A percentile compares a stretch with the other conserved stretches of the same genome.
These are phyloP conservation scores for Timandra comae DNA, from an alignment of 2,888 invertebrate species.

Conservation along the genomic window DNA sequence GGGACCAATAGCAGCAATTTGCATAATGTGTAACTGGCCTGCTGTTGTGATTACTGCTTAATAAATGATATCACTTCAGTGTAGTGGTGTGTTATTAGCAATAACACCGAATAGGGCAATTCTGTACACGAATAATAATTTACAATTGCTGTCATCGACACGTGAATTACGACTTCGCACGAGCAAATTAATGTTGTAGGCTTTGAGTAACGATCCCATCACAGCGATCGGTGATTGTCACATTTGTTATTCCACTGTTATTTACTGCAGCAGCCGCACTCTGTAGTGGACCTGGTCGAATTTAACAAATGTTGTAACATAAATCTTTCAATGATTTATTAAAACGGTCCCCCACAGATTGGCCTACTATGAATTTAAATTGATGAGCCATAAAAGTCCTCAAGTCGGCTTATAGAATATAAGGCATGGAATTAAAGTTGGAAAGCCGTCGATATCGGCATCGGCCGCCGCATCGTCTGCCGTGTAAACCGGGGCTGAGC, in stretches of 20 bases:
- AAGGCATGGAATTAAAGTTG: constrained; percentile 24
- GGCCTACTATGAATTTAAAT: constrained; percentile 20
- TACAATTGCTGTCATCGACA: constrained; percentile 17
- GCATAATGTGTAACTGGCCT: no score
- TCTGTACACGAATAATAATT: constrained; percentile 10
- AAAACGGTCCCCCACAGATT: not conserved
- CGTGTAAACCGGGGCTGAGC: constrained; percentile 44
- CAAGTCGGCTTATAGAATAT: constrained; percentile 14
- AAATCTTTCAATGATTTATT: no score
- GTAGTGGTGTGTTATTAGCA: no score
- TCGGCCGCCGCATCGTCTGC: constrained; percentile 36
- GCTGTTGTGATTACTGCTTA: no score
- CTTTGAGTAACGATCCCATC: constrained; percentile 22
- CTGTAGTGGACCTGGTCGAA: no score
- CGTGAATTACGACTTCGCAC: constrained; percentile 22
- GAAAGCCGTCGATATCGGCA: constrained; percentile 19
- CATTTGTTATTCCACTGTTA: not conserved
- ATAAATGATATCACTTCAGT: no score
- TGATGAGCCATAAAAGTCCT: constrained; percentile 13
- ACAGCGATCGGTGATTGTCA: constrained; percentile 2
- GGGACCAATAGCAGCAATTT: no score
- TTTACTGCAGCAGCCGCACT: no score
- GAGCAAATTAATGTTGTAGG: constrained; percentile 25
- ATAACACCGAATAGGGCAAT: no score
- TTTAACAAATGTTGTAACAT: no score